phyloP scores from a whole-genome alignment of 2,113 vertebrate species.

The Heloderma charlesbogerti region DNA sequence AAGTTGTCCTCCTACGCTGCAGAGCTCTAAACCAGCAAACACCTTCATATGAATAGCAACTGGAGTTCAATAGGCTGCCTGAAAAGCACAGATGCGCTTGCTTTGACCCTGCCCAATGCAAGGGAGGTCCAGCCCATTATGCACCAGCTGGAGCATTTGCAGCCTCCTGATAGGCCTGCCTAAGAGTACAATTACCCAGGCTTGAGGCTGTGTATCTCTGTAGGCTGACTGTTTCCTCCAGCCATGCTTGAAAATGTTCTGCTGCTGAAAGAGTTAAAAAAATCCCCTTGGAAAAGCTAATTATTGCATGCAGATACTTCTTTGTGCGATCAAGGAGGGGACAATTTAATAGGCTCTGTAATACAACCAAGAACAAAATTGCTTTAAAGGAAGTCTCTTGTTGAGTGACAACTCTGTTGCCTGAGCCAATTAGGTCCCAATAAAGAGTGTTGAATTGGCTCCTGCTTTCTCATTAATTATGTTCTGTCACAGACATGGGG shows the following conservation, averaged over 20 bases:
- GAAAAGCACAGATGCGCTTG: conserved; percentile 38
- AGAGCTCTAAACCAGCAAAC: background rate
- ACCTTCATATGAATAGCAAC: conserved; percentile 8
- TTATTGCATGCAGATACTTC: conserved; percentile 89
- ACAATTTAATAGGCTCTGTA: conserved; percentile 89
- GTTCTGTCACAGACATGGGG: conserved; percentile 92
- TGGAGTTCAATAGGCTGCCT: conserved; percentile 36
- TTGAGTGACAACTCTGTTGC: conserved; percentile 92
- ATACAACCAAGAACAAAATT: conserved; percentile 89
- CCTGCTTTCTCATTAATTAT: conserved; percentile 90
- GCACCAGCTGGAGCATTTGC: conserved; percentile 36
- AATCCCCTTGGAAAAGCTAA: conserved; percentile 89
- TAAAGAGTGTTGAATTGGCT: conserved; percentile 89
- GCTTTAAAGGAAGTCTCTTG: conserved; percentile 88
- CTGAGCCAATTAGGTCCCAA: conserved; percentile 91
- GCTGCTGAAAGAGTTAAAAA: conserved; percentile 85
- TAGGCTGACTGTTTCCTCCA: conserved; percentile 70
- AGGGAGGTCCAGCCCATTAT: conserved; percentile 39
- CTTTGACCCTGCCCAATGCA: conserved; percentile 53
- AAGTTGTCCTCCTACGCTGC: conserved; percentile 23
- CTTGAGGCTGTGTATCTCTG: conserved; percentile 63
- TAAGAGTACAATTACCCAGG: conserved; percentile 52
- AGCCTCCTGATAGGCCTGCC: conserved; percentile 46
- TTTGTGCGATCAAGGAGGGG: conserved; percentile 88
- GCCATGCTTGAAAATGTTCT: conserved; percentile 75